Conservation (phyloP, 2,888 invertebrate genomes). For the Scaeva pyrastri region DNA sequence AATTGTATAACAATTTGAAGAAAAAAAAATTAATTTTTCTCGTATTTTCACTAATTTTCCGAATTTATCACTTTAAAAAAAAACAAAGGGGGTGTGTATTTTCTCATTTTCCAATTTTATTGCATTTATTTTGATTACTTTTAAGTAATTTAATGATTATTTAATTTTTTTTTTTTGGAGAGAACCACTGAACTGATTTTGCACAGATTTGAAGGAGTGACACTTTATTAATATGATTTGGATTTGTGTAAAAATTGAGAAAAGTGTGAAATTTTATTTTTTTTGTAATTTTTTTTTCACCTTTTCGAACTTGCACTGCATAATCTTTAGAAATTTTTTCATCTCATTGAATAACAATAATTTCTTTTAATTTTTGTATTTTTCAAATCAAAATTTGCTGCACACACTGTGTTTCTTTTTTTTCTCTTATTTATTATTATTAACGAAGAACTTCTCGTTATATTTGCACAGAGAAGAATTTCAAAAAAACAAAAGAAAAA, state of each 20-base stretch:
- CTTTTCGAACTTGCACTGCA: constrained; percentile 54
- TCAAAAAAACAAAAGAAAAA: neutral
- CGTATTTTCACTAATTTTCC: constrained; percentile 2
- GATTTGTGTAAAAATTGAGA: constrained; percentile 16
- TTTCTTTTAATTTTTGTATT: neutral
- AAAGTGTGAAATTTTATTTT: constrained; percentile 54
- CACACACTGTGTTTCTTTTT: constrained; percentile 28
- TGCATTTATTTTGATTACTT: constrained; percentile 1
- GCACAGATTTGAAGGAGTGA: neutral
- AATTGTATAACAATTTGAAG: constrained; percentile 65
- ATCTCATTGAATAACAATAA: constrained; percentile 12
- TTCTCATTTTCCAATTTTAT: constrained; percentile 41
- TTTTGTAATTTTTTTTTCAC: constrained; percentile 41
- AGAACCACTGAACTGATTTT: neutral
- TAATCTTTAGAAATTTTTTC: constrained; percentile 61
- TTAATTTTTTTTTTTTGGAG: neutral
- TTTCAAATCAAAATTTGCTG: constrained; percentile 16
- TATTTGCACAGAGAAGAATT: constrained; percentile 24
- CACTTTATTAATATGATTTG: neutral
- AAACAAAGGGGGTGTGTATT: neutral
- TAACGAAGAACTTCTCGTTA: constrained; percentile 21
- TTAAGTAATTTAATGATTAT: neutral
- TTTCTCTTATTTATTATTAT: constrained; percentile 9
- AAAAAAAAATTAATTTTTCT: constrained; percentile 39
- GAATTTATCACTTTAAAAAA: neutral